Evolutionary conservation across 1,140 invertebrate species (phyloP).

Genomic region (Drosophila kikkawai): DNA sequence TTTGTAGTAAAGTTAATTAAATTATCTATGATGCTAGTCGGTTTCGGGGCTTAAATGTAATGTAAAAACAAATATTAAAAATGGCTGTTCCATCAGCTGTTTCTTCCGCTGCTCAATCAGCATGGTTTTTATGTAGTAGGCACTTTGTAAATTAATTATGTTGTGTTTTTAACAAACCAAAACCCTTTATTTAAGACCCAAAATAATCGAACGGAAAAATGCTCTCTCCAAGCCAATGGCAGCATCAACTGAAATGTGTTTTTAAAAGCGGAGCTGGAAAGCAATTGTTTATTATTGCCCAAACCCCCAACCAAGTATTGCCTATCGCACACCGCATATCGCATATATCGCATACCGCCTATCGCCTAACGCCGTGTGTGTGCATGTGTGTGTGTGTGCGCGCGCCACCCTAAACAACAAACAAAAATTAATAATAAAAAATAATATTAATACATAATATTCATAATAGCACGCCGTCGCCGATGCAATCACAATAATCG

Average conservation of each 20-base stretch:
- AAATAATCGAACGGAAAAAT: constrained; percentile 1
- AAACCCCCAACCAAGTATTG: constrained; percentile 39
- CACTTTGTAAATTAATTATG: neutral
- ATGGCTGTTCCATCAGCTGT: constrained; percentile 8
- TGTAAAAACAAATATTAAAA: neutral
- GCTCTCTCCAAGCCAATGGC: constrained; percentile 3
- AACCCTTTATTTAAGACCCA: neutral
- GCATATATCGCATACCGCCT: constrained; percentile 50
- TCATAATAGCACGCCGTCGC: constrained; percentile 13
- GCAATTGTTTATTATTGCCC: constrained; percentile 12
- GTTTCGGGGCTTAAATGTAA: constrained; percentile 5
- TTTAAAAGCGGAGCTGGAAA: neutral
- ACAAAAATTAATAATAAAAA: neutral
- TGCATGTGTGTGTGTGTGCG: constrained; percentile 34
- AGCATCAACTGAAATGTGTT: neutral
- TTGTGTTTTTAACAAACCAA: neutral
- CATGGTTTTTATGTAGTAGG: neutral
- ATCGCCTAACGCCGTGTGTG: constrained; percentile 28
- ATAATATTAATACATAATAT: constrained; percentile 33
- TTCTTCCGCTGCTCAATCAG: neutral
- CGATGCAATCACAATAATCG: constrained; percentile 15
- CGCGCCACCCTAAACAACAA: constrained; percentile 26
- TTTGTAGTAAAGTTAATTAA: neutral
- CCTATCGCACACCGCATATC: constrained; percentile 35
- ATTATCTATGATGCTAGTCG: neutral